Conservation (phyloP, 2,888 invertebrate species). For the Eutolmus rufibarbis region DNA sequence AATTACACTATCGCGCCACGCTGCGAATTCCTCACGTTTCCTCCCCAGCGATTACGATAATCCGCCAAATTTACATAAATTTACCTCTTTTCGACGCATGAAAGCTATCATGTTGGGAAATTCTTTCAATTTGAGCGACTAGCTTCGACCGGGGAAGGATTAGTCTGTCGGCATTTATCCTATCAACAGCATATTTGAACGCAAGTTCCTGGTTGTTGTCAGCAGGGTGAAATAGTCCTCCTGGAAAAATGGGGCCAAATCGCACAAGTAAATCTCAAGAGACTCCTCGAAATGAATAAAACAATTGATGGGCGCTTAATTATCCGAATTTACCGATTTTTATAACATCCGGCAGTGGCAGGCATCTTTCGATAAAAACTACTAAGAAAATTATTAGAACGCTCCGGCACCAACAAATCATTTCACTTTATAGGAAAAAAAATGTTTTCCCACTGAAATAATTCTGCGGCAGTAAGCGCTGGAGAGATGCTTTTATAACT, state of each 20-base stretch:
- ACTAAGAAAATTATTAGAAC: background rate
- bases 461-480: conserved; percentile 24
- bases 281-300: background rate
- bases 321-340: conserved; percentile 47
- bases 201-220: conserved; percentile 90
- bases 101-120: conserved; percentile 91
- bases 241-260: conserved; percentile 61
- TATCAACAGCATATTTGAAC: conserved; percentile 90
- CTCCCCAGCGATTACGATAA: background rate
- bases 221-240: conserved; percentile 86
- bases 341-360: conserved; percentile 47
- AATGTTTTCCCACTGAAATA: background rate
- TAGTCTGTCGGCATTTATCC: conserved; percentile 83
- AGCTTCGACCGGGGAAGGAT: conserved; percentile 86
- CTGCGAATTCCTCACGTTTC: background rate
- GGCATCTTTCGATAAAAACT: conserved; percentile 32
- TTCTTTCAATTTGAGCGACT: conserved; percentile 86
- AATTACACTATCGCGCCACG: background rate
- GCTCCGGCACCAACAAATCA: background rate
- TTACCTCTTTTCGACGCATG: conserved; percentile 92
- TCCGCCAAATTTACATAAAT: conserved; percentile 42
- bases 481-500: background rate
- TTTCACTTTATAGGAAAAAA: background rate
- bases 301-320: background rate
- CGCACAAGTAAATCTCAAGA: background rate